A percentile compares a stretch with the other conserved stretches of the same genome.
Conservation (phyloP, 2,113 vertebrate species). For the Chrysemys picta region DNA sequence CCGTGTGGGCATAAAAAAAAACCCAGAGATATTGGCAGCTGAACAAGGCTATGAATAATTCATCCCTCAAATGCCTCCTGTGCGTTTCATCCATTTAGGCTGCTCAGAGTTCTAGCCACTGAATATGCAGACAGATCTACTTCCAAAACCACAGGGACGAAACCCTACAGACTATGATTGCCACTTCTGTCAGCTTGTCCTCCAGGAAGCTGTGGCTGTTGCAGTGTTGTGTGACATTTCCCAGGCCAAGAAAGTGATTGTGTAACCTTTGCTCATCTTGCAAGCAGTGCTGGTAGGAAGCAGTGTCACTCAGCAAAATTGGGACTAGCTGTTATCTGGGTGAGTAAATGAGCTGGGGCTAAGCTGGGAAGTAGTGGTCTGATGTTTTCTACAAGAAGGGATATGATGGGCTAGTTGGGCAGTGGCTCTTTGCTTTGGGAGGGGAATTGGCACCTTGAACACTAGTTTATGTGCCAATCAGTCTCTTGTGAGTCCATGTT, state of each 20-base stretch:
- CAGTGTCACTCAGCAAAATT: neutral
- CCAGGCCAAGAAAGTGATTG: neutral
- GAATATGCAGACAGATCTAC: constrained; percentile 25
- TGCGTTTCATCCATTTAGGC: constrained; percentile 41
- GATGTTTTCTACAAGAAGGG: neutral
- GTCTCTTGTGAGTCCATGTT: neutral
- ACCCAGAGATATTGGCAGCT: constrained; percentile 50
- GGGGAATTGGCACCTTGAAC: neutral
- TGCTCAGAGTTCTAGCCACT: constrained; percentile 30
- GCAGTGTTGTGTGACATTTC: neutral
- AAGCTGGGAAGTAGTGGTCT: neutral
- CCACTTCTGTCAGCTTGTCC: neutral
- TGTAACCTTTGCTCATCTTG: neutral
- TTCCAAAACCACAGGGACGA: neutral
- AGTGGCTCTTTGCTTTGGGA: neutral
- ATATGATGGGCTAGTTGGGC: neutral
- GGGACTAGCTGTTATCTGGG: neutral
- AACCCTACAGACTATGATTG: neutral
- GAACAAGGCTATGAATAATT: constrained; percentile 60
- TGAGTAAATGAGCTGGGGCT: neutral
- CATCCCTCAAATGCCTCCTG: constrained; percentile 38
- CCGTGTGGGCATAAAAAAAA: neutral
- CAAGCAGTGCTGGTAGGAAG: neutral
- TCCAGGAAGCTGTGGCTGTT: neutral
- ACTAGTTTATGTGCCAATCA: neutral